These are phyloP conservation scores for Gonatopus flavifemur DNA, from an alignment of 1,140 invertebrate species.

Conservation along the genomic window DNA sequence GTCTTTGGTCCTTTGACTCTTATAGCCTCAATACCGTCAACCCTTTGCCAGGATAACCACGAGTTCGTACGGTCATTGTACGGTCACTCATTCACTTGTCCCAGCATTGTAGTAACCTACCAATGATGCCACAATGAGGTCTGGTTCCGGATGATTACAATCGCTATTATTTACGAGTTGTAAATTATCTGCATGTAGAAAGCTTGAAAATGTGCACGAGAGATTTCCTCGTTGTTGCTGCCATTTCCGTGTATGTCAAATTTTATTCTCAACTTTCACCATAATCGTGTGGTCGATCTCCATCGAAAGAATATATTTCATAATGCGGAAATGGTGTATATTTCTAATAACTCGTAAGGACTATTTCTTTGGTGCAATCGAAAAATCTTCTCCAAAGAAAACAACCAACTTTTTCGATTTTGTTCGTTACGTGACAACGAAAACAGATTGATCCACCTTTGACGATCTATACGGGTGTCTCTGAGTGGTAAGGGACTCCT, in stretches of 20 bases:
- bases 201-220: no score
- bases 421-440: no score
- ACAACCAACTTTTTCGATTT: no score
- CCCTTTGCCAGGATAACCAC: constrained; percentile 32
- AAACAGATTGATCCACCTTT: no score
- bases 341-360: neutral
- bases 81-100: constrained; percentile 18
- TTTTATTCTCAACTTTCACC: no score
- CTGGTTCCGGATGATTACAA: constrained; percentile 39
- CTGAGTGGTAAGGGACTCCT: constrained; percentile 14
- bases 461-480: neutral
- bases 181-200: no score
- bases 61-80: constrained; percentile 14
- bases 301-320: no score
- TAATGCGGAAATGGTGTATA: neutral
- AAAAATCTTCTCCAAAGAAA: neutral
- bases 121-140: constrained; percentile 31
- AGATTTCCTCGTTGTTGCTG: no score
- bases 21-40: constrained; percentile 9
- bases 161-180: constrained; percentile 42
- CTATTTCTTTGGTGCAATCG: neutral
- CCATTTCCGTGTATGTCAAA: no score
- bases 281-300: no score
- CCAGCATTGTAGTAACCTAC: constrained; percentile 24
- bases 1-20: constrained; percentile 27